Percentiles rank a stretch among this genome's conserved stretches.
Conservation (phyloP, 1,140 invertebrate genomes). For the Sminthurinus signatus region DNA sequence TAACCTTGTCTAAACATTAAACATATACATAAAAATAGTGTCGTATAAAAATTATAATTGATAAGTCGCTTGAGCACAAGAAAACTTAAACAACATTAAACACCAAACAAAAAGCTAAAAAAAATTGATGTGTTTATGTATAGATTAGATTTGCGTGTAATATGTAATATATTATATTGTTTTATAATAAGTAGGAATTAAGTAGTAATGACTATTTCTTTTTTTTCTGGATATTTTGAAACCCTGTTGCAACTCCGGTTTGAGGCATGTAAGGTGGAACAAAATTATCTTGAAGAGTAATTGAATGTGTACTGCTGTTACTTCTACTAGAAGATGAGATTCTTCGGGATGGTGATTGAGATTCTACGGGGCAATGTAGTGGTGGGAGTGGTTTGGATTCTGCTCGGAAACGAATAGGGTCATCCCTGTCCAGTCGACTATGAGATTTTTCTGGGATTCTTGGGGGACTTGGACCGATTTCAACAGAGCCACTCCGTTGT, state of each 20-base stretch:
- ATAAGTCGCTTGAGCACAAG: no score
- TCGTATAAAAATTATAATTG: no score
- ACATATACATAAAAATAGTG: no score
- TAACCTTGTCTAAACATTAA: no score
- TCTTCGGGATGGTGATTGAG: not conserved
- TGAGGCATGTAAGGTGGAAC: conserved; percentile 40
- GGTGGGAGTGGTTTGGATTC: conserved; percentile 35
- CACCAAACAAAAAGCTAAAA: no score
- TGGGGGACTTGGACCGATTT: conserved; percentile 15
- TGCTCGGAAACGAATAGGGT: conserved; percentile 31
- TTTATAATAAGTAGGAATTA: no score
- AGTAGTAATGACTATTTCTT: not conserved
- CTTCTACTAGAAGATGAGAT: not conserved
- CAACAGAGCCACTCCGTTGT: not conserved
- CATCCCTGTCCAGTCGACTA: conserved; percentile 15
- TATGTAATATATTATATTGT: no score
- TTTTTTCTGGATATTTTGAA: conserved; percentile 7
- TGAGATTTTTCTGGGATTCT: conserved; percentile 38
- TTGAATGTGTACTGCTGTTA: not conserved
- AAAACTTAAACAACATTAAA: no score
- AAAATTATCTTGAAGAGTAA: not conserved
- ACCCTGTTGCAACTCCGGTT: conserved; percentile 33
- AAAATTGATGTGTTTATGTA: no score
- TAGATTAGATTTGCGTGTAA: no score
- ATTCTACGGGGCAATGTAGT: not conserved